phyloP scores from a whole-genome alignment of 2,888 invertebrate genomes.

The Drosophila siamana region DNA sequence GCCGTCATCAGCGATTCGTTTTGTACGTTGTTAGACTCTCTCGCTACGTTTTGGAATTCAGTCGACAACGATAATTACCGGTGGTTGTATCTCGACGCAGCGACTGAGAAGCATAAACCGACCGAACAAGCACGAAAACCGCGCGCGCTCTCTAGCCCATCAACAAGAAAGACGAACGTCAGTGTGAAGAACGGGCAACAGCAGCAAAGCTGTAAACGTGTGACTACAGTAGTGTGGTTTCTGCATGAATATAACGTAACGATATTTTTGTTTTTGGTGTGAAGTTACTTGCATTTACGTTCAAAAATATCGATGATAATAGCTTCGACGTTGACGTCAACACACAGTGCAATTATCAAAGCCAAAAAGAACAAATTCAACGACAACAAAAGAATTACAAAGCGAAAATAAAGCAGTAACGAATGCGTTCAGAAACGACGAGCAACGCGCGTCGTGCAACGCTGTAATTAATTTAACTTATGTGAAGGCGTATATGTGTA shows the following conservation, averaged over 20 bases:
- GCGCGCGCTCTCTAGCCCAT: constrained; percentile 29
- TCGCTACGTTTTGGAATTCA: constrained; percentile 84
- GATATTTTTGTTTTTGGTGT: constrained; percentile 31
- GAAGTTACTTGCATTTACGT: constrained; percentile 16
- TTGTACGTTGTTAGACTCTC: constrained; percentile 81
- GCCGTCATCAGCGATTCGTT: constrained; percentile 73
- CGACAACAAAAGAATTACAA: constrained; percentile 13
- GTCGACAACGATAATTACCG: constrained; percentile 85
- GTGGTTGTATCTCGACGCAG: constrained; percentile 83
- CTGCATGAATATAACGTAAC: constrained; percentile 10
- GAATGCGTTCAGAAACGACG: neutral
- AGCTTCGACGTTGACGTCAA: constrained; percentile 25
- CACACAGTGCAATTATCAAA: constrained; percentile 49
- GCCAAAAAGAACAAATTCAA: neutral
- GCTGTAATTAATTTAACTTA: constrained; percentile 36
- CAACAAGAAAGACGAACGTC: constrained; percentile 14
- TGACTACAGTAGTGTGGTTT: constrained; percentile 16
- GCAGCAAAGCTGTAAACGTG: constrained; percentile 10
- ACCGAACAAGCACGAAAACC: constrained; percentile 32
- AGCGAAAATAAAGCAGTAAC: neutral
- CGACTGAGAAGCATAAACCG: constrained; percentile 53
- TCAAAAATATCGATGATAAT: constrained; percentile 35
- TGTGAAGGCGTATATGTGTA: neutral
- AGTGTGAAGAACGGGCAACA: constrained; percentile 8
- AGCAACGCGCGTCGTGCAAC: constrained; percentile 1